phyloP scores from a whole-genome alignment of 2,113 vertebrate species.

The Eudyptes chrysolophus region DNA sequence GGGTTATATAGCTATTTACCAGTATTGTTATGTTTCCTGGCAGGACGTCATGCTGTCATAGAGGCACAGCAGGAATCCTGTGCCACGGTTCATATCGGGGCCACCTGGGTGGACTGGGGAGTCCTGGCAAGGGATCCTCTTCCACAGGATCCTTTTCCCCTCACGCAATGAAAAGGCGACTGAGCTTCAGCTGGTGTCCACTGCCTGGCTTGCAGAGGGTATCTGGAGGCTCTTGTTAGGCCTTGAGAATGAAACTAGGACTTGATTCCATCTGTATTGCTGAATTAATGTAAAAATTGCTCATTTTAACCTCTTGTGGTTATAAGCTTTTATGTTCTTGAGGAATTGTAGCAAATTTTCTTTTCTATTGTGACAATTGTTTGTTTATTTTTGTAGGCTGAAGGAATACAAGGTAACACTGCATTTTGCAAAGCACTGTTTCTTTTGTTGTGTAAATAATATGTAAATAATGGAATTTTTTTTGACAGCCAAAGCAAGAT shows the following conservation, averaged over 20 bases:
- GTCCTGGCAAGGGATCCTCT: neutral
- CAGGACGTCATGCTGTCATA: neutral
- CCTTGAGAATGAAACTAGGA: neutral
- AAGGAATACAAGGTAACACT: neutral
- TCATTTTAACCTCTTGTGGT: neutral
- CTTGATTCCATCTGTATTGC: neutral
- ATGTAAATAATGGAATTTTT: neutral
- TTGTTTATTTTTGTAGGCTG: neutral
- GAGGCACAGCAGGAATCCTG: neutral
- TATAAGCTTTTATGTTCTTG: neutral
- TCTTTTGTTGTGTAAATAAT: neutral
- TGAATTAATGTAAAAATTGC: neutral
- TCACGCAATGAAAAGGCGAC: fast-evolving
- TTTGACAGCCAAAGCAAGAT: slow-evolving; percentile 36
- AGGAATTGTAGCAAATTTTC: neutral
- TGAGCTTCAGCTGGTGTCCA: neutral
- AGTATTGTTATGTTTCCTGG: neutral
- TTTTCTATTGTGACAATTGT: neutral
- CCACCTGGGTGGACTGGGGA: neutral
- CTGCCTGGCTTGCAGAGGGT: neutral
- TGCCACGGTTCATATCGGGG: neutral
- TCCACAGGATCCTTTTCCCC: neutral
- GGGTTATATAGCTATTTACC: neutral
- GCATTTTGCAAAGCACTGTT: neutral
- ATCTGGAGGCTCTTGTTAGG: neutral